Percentiles rank a stretch among this genome's conserved stretches.
phyloP scores from a whole-genome alignment of 1,140 invertebrate species.

The Cheumatopsyche charites region DNA sequence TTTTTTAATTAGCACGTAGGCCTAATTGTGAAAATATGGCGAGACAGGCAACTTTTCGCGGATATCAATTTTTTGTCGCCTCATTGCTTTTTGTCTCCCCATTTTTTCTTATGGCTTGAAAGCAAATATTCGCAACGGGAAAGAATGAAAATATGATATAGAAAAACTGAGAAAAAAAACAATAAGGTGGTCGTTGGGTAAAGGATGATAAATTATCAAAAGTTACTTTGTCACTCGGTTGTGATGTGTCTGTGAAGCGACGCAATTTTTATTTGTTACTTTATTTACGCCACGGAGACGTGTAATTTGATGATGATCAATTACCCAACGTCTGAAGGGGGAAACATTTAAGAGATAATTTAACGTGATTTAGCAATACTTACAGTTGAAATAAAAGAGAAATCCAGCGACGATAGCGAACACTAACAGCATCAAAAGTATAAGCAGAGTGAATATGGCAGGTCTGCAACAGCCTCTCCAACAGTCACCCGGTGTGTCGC shows the following conservation, averaged over 20 bases:
- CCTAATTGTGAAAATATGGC: conserved; percentile 39
- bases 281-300: conserved; percentile 37
- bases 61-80: conserved; percentile 37
- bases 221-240: conserved; percentile 42
- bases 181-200: conserved; percentile 37
- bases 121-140: not conserved
- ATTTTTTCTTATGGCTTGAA: conserved; percentile 18
- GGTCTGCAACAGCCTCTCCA: conserved; percentile 61
- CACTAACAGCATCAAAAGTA: conserved; percentile 62
- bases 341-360: conserved; percentile 6
- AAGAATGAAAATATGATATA: not conserved
- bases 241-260: conserved; percentile 33
- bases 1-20: conserved; percentile 29
- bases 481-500: conserved; percentile 46
- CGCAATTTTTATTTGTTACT: conserved; percentile 47
- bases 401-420: conserved; percentile 65
- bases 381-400: conserved; percentile 67
- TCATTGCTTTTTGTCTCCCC: conserved; percentile 30
- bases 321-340: not conserved
- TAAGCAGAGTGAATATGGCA: conserved; percentile 61
- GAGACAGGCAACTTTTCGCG: conserved; percentile 28
- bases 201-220: conserved; percentile 45
- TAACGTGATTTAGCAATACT: conserved; percentile 51
- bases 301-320: conserved; percentile 34
- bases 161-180: conserved; percentile 22